Base-by-base conservation (phyloP, 2,113 vertebrate genomes). In the Ramphastos sulfuratus region DNA sequence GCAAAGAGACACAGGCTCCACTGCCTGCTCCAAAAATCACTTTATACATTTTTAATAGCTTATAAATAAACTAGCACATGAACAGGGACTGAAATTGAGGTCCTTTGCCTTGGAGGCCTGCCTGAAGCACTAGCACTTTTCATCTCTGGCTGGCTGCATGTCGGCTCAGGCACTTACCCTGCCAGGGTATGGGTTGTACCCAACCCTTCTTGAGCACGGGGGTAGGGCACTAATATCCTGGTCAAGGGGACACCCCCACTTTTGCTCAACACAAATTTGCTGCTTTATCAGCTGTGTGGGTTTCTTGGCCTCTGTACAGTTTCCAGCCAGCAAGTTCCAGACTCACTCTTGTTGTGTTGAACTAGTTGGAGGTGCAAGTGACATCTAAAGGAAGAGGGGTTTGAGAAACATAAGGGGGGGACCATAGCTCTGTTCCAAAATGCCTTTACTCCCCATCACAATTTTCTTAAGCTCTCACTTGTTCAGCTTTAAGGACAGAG, bases 11-110 rank as follows among this genome's bases (percentile, higher is more conserved):
- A 58, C n/a, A 66, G 35, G 39, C 78, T 91, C 59, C 14, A 13
- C 30, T 61, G 66, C 16, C 63, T 76, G 82, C 84, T 93, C 78
- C 39, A 90, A 93, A 94, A 93, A 77, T 52, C 56, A 42, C 81
- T 75, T 90, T 44, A 91, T 94, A 23, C 71, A 95, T 95, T 87
- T 95, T 95, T 92, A 76, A 92, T 61, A 58, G 27, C 75, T 94
- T 76, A 94, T 95, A 95, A 96, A 95, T 95, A 94, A 95, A 87
- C 46, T 50, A 95, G 78, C 15, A 39, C n/a, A 61, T 63, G 87
- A 91, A 59, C 15, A 89, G 46, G 54, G 78, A 52, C 39, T 82
- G 85, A 80, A 95, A 85, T 52, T 39, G 58, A 78, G 56, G 73
- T 83, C 73, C 58, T 67, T 31, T 76, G 87, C 87, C 92, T 85